Evolutionary conservation across 2,113 vertebrate species (phyloP).

Genomic region (Corythornis vintsioides): DNA sequence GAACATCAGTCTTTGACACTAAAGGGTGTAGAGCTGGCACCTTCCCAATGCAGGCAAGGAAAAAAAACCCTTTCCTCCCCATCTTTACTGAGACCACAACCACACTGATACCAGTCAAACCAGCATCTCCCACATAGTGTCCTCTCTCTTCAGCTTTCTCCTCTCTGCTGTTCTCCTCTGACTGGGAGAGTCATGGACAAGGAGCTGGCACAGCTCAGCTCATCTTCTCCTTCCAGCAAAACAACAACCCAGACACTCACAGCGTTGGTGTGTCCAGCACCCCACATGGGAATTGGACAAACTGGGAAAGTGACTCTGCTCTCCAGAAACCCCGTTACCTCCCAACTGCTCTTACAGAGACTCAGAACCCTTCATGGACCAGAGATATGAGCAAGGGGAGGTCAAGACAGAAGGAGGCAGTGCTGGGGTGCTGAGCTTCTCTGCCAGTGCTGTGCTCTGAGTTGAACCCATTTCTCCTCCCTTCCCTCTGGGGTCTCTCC

Average conservation of each 20-base stretch:
- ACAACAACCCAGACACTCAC: neutral
- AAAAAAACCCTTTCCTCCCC: neutral
- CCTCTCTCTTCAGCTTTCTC: neutral
- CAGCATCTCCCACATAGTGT: neutral
- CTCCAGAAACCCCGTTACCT: neutral
- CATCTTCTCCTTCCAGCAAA: neutral
- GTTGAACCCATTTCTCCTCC: neutral
- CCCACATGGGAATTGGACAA: neutral
- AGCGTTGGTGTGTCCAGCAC: neutral
- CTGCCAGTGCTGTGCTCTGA: constrained; percentile 2
- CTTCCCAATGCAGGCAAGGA: neutral
- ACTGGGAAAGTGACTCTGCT: neutral
- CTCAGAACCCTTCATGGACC: neutral
- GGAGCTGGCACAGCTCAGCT: neutral
- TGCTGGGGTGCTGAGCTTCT: neutral
- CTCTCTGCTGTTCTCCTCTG: neutral
- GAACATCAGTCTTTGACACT: neutral
- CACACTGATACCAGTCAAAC: neutral
- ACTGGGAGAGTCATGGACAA: neutral
- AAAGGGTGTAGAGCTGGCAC: neutral
- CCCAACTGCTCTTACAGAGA: neutral
- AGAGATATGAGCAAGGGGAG: neutral
- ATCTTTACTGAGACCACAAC: neutral
- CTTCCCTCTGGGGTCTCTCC: constrained; percentile 51
- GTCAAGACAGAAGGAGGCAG: neutral